phyloP scores from a whole-genome alignment of 1,140 invertebrate species.

The Drepana arcuata region DNA sequence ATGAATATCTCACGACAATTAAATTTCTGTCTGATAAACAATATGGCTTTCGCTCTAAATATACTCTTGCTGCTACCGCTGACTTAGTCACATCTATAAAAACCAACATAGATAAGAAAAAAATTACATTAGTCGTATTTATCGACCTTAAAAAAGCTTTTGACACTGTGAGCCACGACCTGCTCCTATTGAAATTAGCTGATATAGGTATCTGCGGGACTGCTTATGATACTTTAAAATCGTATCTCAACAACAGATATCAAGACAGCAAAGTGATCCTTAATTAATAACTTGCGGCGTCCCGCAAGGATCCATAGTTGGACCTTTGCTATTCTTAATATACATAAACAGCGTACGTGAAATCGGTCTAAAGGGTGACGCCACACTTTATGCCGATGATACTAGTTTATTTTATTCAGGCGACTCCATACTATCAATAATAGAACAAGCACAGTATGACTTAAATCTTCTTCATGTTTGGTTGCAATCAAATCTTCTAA shows the following conservation, averaged over 20 bases:
- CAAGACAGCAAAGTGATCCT: background rate
- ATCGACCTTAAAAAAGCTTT: conserved; percentile 6
- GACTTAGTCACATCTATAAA: conserved; percentile 2
- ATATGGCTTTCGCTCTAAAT: background rate
- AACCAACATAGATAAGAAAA: conserved; percentile 1
- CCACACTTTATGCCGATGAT: conserved; percentile 14
- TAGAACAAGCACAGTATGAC: conserved; percentile 10
- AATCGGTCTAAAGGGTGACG: conserved; percentile 7
- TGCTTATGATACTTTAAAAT: conserved; percentile 1
- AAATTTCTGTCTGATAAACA: background rate
- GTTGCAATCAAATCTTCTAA: conserved; percentile 11
- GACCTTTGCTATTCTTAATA: conserved; percentile 9
- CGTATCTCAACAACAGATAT: background rate
- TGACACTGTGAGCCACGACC: conserved; percentile 1
- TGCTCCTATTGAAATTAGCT: background rate
- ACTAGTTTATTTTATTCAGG: conserved; percentile 16
- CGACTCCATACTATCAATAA: conserved; percentile 2
- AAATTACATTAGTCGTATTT: background rate
- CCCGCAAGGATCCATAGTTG: conserved; percentile 3
- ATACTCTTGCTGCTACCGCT: background rate
- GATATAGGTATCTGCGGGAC: background rate
- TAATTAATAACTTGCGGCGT: background rate
- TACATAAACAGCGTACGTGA: conserved; percentile 11
- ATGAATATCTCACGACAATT: conserved; percentile 1
- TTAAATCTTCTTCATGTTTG: conserved; percentile 5